Conservation (phyloP, 2,113 vertebrate species). For the Atlantisia rogersi region DNA sequence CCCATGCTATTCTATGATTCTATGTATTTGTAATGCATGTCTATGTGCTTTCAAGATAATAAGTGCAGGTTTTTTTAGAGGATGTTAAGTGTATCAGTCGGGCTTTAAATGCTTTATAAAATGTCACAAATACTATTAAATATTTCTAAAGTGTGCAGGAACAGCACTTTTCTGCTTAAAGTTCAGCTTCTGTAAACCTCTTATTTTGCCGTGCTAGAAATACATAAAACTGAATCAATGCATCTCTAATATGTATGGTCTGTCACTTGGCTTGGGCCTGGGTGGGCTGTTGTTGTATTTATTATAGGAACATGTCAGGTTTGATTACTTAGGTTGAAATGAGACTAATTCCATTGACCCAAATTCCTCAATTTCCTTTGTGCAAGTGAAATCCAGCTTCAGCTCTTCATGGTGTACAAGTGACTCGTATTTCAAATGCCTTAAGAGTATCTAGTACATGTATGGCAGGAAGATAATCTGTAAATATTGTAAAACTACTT, state of each 20-base stretch:
- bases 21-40: neutral
- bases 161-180: neutral
- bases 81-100: neutral
- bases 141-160: neutral
- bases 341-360: constrained; percentile 16
- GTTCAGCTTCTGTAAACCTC: neutral
- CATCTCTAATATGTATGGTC: neutral
- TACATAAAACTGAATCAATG: neutral
- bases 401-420: neutral
- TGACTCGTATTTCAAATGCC: neutral
- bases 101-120: neutral
- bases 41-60: neutral
- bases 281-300: neutral
- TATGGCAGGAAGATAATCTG: neutral
- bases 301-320: neutral
- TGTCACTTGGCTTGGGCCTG: neutral
- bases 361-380: constrained; percentile 20
- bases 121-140: neutral
- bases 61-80: neutral
- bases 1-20: too few species aligned
- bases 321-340: constrained; percentile 23
- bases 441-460: neutral
- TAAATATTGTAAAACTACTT: neutral
- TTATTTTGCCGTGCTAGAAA: neutral
- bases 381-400: constrained; percentile 20